Evolutionary conservation across 2,113 vertebrate species (phyloP), one percentile per base, ranked within the genome.

Genomic region (Istiophorus platypterus): DNA sequence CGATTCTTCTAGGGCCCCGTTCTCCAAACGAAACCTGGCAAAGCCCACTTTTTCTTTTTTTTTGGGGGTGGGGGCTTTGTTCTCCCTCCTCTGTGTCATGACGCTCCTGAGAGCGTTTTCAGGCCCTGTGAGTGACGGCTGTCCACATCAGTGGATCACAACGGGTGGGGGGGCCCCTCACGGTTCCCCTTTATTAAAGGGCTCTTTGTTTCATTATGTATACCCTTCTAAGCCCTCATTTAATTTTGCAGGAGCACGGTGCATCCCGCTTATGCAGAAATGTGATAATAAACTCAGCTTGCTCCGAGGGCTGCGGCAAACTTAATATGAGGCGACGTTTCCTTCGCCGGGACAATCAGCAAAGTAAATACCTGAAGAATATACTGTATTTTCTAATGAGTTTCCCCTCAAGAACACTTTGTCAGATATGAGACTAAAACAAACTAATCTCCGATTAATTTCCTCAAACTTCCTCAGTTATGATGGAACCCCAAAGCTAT

Each of bases 221-320:
- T 77, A 73, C 71, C 37, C 57, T 76, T 37, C 37, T 56, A 22
- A 80, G 42, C 22, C 69, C 58, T 81, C 27, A 68, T 84, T 83
- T 88, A 31, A 76, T 86, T 86, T 56, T 87, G 62, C 58, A 69
- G n/a, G 10, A 76, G 65, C 14, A 34, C 73, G 27, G 58, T 17
- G 56, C 56, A 63, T 81, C n/a, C n/a, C 7, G 17, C 54, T 82
- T 80, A 84, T 84, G 77, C 82, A 78, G 71, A 85, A 85, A 79
- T 82, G 69, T 80, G 73, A 72, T 85, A 90, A 91, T 84, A 76
- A 66, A 88, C 87, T 91, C 82, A 6, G 26, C 65, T 81, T 9
- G 67, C 89, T 82, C 63, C 37, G 42, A 86, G 83, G 70, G 67
- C 61, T 66, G 63, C 45, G 47, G 62, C 56, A 75, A 88, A 86